These are phyloP conservation scores for Coregonus ussuriensis DNA, from an alignment of 2,797 vertebrate species.

Conservation along the genomic window DNA sequence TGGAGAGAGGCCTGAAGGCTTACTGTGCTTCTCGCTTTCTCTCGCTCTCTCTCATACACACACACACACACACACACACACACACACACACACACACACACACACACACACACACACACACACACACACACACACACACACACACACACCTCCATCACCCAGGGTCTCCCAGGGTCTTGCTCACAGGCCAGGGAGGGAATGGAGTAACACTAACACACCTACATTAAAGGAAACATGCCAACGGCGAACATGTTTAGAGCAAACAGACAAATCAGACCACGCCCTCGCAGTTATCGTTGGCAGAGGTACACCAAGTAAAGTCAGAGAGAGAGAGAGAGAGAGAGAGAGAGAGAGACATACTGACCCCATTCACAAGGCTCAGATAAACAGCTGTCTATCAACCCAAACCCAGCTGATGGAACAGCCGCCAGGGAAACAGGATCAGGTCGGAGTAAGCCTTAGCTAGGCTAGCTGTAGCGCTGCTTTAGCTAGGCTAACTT, in stretches of 20 bases:
- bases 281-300: constrained; percentile 48
- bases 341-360: not conserved
- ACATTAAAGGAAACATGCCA: constrained; percentile 45
- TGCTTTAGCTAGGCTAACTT: not conserved
- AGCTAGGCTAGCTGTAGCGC: not conserved
- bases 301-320: constrained; percentile 33
- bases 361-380: not conserved
- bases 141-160: constrained; percentile 27
- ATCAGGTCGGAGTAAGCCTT: not conserved
- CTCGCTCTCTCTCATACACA: constrained; percentile 18
- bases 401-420: not conserved
- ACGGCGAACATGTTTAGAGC: constrained; percentile 31
- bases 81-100: no score
- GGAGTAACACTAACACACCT: not conserved
- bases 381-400: constrained; percentile 36
- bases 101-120: no score
- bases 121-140: no score
- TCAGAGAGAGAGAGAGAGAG: not conserved
- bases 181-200: constrained; percentile 11
- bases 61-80: constrained; percentile 24
- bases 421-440: not conserved
- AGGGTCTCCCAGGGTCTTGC: constrained; percentile 12
- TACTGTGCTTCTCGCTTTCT: constrained; percentile 23
- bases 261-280: constrained; percentile 43
- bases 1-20: constrained; percentile 38